A percentile compares a stretch with the other conserved stretches of the same genome.
Conservation (phyloP, 1,140 invertebrate genomes). For the Cherax destructor region DNA sequence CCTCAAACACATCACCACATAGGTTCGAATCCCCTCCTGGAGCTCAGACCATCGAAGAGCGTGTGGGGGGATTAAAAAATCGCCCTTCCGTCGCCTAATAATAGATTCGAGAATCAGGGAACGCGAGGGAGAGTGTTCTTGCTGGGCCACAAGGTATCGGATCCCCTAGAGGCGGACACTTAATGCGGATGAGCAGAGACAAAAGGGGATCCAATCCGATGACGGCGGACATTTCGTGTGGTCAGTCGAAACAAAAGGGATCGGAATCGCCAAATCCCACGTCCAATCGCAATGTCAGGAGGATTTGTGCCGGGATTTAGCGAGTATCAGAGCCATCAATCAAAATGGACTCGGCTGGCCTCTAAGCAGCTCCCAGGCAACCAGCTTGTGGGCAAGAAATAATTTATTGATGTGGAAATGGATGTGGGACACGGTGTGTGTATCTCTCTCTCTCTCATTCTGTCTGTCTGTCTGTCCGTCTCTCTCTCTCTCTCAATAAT, state of each 20-base stretch:
- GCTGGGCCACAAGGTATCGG: slow-evolving; percentile 40
- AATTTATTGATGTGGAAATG: slow-evolving; percentile 49
- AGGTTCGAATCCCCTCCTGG: neutral
- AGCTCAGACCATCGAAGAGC: too few species aligned
- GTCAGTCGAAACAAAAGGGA: slow-evolving; percentile 71
- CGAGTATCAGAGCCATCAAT: slow-evolving; percentile 66
- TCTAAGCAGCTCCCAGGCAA: slow-evolving; percentile 64
- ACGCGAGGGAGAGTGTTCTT: neutral
- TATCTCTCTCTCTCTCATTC: too few species aligned
- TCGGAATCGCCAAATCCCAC: slow-evolving; percentile 64
- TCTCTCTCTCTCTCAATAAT: too few species aligned
- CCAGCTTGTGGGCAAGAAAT: slow-evolving; percentile 10
- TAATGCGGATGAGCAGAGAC: slow-evolving; percentile 69
- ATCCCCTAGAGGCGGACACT: slow-evolving; percentile 67
- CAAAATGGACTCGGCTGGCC: slow-evolving; percentile 66
- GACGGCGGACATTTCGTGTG: slow-evolving; percentile 69
- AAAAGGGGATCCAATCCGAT: slow-evolving; percentile 70
- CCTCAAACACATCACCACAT: slow-evolving; percentile 3
- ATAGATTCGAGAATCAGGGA: slow-evolving; percentile 32
- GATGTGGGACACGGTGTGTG: slow-evolving; percentile 3
- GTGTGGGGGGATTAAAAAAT: neutral
- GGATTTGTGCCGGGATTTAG: slow-evolving; percentile 58
- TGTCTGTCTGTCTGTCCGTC: too few species aligned
- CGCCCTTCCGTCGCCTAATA: slow-evolving; percentile 19
- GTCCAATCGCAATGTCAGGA: slow-evolving; percentile 67